Conservation (phyloP, 2,888 invertebrate genomes). For the Polydesmus complanatus region DNA sequence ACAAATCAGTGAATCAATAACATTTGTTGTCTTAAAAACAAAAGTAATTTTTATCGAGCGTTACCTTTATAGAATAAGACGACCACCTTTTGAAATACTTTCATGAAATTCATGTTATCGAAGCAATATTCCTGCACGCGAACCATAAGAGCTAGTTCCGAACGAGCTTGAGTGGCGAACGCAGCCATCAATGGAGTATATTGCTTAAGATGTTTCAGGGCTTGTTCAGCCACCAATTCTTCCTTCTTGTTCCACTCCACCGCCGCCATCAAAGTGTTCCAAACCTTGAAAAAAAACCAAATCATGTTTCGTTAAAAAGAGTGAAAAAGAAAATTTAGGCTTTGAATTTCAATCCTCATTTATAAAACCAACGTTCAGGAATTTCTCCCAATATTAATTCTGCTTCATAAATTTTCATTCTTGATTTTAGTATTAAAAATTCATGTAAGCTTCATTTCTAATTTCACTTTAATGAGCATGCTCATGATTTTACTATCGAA, state of each 20-base stretch:
- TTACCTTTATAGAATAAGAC: slow-evolving; percentile 88
- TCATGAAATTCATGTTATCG: slow-evolving; percentile 98
- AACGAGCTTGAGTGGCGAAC: slow-evolving; percentile 69
- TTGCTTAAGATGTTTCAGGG: slow-evolving; percentile 47
- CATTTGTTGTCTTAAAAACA: not conserved
- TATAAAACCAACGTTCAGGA: not conserved
- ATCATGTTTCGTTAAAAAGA: not conserved
- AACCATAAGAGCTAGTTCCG: slow-evolving; percentile 73
- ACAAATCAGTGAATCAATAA: not conserved
- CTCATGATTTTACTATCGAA: too few species aligned
- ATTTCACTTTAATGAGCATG: too few species aligned
- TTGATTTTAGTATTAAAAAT: too few species aligned
- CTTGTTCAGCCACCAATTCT: slow-evolving; percentile 78
- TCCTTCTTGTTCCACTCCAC: slow-evolving; percentile 99
- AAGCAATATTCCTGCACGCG: slow-evolving; percentile 97
- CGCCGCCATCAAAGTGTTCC: slow-evolving; percentile 87
- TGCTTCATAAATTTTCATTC: too few species aligned
- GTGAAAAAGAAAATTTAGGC: slow-evolving; percentile 1
- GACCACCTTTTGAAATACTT: slow-evolving; percentile 93
- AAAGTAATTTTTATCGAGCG: not conserved
- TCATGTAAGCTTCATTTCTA: too few species aligned
- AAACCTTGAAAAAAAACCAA: slow-evolving; percentile 46
- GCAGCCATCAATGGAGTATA: slow-evolving; percentile 76
- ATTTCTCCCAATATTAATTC: too few species aligned
- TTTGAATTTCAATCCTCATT: not conserved